Conservation (phyloP, 1,140 invertebrate genomes). For the Scylla paramamosain region DNA sequence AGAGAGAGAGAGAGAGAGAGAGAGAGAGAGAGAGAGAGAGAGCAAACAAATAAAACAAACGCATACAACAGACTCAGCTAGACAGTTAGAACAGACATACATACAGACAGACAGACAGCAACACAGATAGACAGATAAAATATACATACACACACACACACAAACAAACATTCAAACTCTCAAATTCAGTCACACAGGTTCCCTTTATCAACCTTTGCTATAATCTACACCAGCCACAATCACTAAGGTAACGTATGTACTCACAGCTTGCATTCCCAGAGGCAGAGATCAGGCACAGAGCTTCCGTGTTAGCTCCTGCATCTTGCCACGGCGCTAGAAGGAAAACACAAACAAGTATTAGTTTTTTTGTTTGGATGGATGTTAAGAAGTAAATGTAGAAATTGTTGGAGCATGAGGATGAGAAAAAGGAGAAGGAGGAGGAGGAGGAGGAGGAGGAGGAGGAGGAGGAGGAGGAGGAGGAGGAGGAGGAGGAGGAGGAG, state of each 20-base stretch:
- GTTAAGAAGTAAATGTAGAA: too few species aligned
- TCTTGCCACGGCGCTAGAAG: too few species aligned
- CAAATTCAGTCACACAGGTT: background rate
- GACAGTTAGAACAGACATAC: background rate
- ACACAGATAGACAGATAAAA: background rate
- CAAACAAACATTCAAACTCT: background rate
- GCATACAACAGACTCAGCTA: background rate
- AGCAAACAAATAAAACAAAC: background rate
- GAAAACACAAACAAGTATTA: too few species aligned
- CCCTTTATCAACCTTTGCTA: too few species aligned
- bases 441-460: background rate
- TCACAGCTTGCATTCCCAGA: too few species aligned
- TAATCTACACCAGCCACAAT: too few species aligned
- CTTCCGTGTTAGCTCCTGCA: too few species aligned
- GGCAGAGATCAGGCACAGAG: too few species aligned
- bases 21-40: slow-evolving; percentile 34
- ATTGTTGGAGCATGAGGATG: too few species aligned
- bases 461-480: background rate
- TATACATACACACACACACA: background rate
- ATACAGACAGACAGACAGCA: background rate
- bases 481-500: background rate
- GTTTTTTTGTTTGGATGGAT: too few species aligned
- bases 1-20: slow-evolving; percentile 17
- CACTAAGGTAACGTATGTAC: too few species aligned
- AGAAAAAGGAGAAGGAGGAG: too few species aligned